Evolutionary conservation across 2,113 vertebrate species (phyloP).

Genomic region (Psammodynastes pulverulentus): DNA sequence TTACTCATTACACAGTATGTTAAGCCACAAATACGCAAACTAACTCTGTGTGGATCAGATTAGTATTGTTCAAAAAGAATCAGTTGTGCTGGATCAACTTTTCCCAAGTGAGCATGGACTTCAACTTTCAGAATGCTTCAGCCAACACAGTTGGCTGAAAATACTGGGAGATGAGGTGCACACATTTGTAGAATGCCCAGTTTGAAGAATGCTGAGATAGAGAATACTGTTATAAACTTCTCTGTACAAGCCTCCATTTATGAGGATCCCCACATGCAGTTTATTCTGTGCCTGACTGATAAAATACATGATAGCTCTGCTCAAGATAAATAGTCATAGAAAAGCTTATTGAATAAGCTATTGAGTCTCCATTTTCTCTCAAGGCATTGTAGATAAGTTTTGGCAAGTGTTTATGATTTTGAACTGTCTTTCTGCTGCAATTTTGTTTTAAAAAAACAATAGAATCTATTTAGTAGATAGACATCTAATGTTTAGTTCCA

Average conservation of each 20-base stretch:
- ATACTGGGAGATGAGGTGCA: background rate
- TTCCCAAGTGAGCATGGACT: background rate
- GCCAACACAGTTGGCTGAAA: background rate
- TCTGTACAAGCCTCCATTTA: background rate
- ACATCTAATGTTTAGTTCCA: background rate
- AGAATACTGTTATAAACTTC: background rate
- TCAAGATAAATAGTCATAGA: background rate
- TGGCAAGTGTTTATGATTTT: background rate
- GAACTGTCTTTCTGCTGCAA: background rate
- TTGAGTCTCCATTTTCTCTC: background rate
- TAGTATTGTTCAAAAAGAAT: background rate
- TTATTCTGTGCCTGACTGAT: background rate
- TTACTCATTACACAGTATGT: background rate
- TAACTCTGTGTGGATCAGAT: background rate
- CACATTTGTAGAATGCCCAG: background rate
- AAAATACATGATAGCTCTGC: background rate
- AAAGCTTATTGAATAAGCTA: background rate
- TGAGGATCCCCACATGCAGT: background rate
- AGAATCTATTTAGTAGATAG: background rate
- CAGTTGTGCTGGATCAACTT: background rate
- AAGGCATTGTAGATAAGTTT: background rate
- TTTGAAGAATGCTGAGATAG: background rate
- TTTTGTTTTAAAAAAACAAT: background rate
- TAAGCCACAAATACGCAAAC: background rate
- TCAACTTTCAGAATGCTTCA: background rate